These are phyloP conservation scores for Acrocephalus kingi DNA, from an alignment of 2,113 vertebrate genomes.

Conservation along the genomic window DNA sequence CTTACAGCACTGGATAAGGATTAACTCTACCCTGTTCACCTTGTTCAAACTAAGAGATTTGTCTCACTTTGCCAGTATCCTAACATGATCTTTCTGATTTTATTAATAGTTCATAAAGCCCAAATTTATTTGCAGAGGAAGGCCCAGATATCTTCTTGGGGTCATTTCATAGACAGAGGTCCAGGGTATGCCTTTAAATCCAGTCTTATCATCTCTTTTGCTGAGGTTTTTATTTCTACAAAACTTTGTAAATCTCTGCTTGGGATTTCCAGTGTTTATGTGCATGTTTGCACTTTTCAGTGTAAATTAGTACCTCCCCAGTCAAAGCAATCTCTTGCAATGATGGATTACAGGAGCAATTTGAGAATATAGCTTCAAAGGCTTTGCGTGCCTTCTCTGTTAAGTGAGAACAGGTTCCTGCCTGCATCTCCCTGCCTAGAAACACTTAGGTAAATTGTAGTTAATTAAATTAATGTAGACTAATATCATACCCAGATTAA, in stretches of 20 bases:
- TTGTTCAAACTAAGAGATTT: not conserved
- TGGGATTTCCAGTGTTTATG: not conserved
- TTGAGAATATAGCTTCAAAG: not conserved
- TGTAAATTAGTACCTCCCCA: not conserved
- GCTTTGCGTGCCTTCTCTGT: not conserved
- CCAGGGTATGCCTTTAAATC: not conserved
- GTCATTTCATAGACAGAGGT: not conserved
- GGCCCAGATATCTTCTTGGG: not conserved
- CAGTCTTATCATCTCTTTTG: not conserved
- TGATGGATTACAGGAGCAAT: not conserved
- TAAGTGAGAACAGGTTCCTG: not conserved
- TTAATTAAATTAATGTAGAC: not conserved
- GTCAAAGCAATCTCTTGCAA: not conserved
- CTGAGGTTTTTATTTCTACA: not conserved
- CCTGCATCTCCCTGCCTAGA: not conserved
- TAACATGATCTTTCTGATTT: not conserved
- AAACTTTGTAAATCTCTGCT: not conserved
- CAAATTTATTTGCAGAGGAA: slow-evolving; percentile 5
- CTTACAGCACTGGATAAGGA: not conserved
- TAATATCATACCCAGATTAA: not conserved
- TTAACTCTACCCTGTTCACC: not conserved
- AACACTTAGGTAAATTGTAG: not conserved
- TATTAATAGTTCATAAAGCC: not conserved
- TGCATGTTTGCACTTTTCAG: not conserved
- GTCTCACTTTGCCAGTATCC: not conserved